A percentile compares a stretch with the other conserved stretches of the same genome.
These are phyloP conservation scores for Scatophagus argus DNA, from an alignment of 2,113 vertebrate species.

Conservation along the genomic window DNA sequence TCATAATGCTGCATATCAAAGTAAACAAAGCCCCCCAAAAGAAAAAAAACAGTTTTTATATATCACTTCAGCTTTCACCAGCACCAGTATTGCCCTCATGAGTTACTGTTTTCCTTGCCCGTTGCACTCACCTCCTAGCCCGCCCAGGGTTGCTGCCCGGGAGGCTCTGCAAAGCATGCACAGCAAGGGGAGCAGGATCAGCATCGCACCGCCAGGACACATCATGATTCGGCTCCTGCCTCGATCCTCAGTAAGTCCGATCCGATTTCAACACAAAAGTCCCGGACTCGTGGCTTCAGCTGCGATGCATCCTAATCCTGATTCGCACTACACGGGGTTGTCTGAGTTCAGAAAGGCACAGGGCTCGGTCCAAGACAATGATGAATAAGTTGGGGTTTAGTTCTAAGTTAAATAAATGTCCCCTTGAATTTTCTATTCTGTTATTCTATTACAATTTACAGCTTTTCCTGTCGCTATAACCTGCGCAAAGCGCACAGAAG, in stretches of 20 bases:
- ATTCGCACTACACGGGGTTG: neutral
- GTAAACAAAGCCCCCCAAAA: neutral
- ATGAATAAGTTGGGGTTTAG: neutral
- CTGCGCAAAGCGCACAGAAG: conserved; percentile 59
- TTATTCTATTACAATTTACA: conserved; percentile 11
- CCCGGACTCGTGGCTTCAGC: conserved; percentile 60
- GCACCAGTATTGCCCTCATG: neutral
- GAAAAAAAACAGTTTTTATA: neutral
- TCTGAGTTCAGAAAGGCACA: conserved; percentile 19
- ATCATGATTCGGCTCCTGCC: conserved; percentile 46
- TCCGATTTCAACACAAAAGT: conserved; percentile 48
- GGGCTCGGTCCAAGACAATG: neutral
- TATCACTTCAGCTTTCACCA: neutral
- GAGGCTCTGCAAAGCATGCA: conserved; percentile 50
- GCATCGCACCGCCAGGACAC: conserved; percentile 24
- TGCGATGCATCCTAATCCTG: conserved; percentile 53
- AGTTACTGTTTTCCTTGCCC: neutral
- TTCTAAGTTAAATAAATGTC: neutral
- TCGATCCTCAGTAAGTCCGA: conserved; percentile 34
- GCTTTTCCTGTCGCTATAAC: neutral
- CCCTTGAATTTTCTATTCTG: neutral
- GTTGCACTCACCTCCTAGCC: conserved; percentile 56
- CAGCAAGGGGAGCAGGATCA: conserved; percentile 44
- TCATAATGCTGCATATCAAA: neutral
- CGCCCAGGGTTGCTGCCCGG: conserved; percentile 64